phyloP scores from a whole-genome alignment of 30 jellyfish, hydroid and myxozoan genomes.

The Phacellophora camtschatica region DNA sequence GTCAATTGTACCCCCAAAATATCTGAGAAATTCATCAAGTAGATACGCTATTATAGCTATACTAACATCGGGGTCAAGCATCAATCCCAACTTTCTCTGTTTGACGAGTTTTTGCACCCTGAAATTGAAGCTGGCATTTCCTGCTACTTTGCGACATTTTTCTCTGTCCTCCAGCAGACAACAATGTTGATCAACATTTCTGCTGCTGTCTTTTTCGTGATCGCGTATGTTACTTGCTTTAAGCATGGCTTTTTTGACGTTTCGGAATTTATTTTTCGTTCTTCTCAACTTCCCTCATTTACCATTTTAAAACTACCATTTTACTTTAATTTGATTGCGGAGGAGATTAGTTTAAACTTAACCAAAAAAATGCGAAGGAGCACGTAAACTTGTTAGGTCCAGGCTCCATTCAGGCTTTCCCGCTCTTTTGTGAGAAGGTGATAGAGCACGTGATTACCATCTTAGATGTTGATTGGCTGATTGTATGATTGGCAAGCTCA shows the following conservation, averaged over 20 bases:
- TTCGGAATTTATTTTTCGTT: background rate
- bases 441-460: constrained; percentile 36
- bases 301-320: constrained; percentile 55
- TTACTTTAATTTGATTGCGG: constrained; percentile 14
- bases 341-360: background rate
- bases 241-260: constrained; percentile 11
- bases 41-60: background rate
- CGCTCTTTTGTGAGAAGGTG: constrained; percentile 49
- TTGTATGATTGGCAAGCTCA: background rate
- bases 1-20: too few species aligned
- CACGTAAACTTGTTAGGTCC: background rate
- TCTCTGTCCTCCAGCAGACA: constrained; percentile 90
- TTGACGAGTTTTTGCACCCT: constrained; percentile 94
- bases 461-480: constrained; percentile 22
- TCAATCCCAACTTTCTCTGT: constrained; percentile 83
- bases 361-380: background rate
- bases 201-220: constrained; percentile 56
- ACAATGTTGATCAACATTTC: constrained; percentile 75
- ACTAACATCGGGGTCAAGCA: constrained; percentile 91
- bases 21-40: too few species aligned
- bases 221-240: constrained; percentile 53
- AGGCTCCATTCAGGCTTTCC: constrained; percentile 49
- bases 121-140: constrained; percentile 96
- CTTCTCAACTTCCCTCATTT: background rate
- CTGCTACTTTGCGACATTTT: constrained; percentile 84